Conservation (phyloP, 2,797 vertebrate genomes). For the Propithecus perrieri region DNA sequence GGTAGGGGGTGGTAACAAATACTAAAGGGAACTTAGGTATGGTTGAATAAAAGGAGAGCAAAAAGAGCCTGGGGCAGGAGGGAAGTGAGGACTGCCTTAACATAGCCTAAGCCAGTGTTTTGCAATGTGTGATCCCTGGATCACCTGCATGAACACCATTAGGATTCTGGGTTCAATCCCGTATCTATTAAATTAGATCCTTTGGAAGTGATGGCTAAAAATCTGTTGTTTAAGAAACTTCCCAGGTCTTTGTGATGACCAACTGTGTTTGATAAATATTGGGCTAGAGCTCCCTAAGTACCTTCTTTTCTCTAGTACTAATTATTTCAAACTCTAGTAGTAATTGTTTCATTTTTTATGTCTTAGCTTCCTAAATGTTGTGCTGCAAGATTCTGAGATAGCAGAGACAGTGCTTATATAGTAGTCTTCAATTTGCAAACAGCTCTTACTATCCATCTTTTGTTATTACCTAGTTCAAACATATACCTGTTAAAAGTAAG, state of each 20-base stretch:
- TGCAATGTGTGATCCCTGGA: background rate
- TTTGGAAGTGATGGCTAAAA: background rate
- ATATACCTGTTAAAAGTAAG: background rate
- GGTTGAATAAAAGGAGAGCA: background rate
- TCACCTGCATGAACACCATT: background rate
- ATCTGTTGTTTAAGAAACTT: background rate
- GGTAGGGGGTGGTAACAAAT: background rate
- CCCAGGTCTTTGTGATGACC: background rate
- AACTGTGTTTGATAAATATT: background rate
- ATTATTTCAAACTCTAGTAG: background rate
- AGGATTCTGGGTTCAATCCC: background rate
- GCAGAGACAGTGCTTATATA: background rate
- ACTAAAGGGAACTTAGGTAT: background rate
- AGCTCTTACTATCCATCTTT: background rate
- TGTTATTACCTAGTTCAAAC: background rate
- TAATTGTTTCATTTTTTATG: background rate
- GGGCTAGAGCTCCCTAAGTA: background rate
- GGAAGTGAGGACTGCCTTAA: background rate
- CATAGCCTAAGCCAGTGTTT: background rate
- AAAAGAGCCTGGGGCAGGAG: background rate
- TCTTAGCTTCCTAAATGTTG: background rate
- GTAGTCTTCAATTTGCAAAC: background rate
- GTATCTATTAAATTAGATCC: background rate
- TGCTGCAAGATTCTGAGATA: background rate
- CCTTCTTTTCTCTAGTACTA: background rate